A percentile compares a stretch with the other conserved stretches of the same genome.
These are phyloP conservation scores for Grallaria varia DNA, from an alignment of 2,113 vertebrate species.

Conservation along the genomic window DNA sequence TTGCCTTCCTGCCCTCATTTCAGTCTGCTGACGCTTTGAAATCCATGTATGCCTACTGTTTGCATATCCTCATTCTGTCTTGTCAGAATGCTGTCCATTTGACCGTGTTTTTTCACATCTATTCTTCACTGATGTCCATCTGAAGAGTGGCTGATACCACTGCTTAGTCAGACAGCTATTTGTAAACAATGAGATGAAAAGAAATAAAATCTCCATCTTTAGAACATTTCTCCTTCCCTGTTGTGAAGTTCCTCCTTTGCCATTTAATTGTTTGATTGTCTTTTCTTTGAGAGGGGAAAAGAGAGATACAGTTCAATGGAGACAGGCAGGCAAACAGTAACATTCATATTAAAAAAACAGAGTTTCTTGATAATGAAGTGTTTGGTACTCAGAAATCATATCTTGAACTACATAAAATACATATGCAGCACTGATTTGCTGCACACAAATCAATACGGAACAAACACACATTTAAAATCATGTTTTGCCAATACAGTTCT, in stretches of 20 bases:
- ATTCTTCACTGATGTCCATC: background rate
- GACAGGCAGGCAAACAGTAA: background rate
- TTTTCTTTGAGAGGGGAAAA: background rate
- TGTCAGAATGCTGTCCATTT: background rate
- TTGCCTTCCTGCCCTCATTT: background rate
- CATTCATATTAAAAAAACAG: background rate
- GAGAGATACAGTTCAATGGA: background rate
- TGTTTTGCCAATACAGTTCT: background rate
- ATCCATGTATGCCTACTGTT: accelerated
- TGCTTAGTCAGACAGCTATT: background rate
- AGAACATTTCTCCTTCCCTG: background rate
- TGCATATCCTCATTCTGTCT: accelerated
- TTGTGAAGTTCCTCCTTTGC: background rate
- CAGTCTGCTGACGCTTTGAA: background rate
- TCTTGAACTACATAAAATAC: background rate
- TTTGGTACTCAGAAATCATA: background rate
- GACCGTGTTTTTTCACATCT: background rate
- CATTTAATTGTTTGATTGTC: background rate
- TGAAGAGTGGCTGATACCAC: background rate
- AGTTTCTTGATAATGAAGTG: background rate
- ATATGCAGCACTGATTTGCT: background rate
- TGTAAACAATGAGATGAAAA: background rate
- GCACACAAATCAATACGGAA: background rate
- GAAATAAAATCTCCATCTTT: background rate
- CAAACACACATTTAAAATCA: background rate